Conservation (phyloP, 2,888 invertebrate genomes). For the Calameuta idolon region DNA sequence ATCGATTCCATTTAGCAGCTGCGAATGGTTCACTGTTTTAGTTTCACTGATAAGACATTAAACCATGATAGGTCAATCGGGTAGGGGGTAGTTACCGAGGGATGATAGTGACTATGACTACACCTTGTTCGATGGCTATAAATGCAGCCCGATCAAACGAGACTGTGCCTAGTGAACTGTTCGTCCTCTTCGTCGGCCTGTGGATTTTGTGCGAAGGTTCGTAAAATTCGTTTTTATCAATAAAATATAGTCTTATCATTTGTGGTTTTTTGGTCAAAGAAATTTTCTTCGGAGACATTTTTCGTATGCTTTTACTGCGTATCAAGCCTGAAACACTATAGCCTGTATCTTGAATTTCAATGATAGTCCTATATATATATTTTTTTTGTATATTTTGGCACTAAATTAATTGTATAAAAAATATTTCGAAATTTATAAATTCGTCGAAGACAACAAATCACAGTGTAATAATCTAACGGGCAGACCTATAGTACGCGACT, state of each 20-base stretch:
- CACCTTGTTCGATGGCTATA: slow-evolving; percentile 44
- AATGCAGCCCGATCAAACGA: slow-evolving; percentile 36
- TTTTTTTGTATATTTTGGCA: no score
- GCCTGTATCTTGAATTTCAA: no score
- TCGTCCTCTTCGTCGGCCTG: not conserved
- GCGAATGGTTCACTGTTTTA: slow-evolving; percentile 12
- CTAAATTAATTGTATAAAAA: no score
- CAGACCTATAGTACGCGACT: not conserved
- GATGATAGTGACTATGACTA: slow-evolving; percentile 59
- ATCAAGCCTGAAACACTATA: no score
- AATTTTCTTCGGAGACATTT: no score
- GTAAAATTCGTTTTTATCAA: not conserved
- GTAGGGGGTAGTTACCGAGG: slow-evolving; percentile 30
- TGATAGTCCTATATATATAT: no score
- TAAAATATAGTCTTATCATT: not conserved
- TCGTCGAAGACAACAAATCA: no score
- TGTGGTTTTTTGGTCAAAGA: no score
- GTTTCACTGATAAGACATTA: slow-evolving; percentile 34
- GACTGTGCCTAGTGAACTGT: not conserved
- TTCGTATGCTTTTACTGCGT: no score
- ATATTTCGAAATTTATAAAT: no score
- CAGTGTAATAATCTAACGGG: not conserved
- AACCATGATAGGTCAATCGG: slow-evolving; percentile 33
- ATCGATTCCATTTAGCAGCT: slow-evolving; percentile 14
- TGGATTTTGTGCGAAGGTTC: slow-evolving; percentile 4